Conservation (phyloP, 1,140 invertebrate genomes). For the Geopemphigus sp. region DNA sequence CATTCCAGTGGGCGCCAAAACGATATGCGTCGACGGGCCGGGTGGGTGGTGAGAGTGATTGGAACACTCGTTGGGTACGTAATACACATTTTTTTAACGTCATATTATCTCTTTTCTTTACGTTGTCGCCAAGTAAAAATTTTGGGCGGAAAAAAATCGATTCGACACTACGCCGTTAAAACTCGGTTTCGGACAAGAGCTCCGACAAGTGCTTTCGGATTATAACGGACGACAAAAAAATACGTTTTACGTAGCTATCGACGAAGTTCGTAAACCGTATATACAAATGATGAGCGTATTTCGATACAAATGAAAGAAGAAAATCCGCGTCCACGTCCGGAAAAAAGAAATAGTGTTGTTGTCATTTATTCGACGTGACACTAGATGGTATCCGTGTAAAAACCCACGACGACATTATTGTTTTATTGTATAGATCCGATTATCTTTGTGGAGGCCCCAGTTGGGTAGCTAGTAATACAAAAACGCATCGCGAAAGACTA, state of each 20-base stretch:
- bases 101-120: neutral
- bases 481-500: neutral
- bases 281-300: neutral
- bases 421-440: too few species aligned
- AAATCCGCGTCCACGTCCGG: too few species aligned
- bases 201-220: neutral
- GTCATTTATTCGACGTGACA: neutral
- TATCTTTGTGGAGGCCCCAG: neutral
- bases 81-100: neutral
- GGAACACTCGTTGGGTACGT: too few species aligned
- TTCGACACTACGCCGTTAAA: too few species aligned
- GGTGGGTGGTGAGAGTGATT: neutral
- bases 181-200: neutral
- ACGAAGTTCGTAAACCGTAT: neutral
- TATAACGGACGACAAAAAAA: neutral
- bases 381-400: neutral
- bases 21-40: neutral
- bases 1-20: constrained; percentile 48
- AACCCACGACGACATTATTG: neutral
- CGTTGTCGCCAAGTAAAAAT: neutral
- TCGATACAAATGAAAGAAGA: too few species aligned
- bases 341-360: neutral
- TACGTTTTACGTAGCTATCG: neutral
- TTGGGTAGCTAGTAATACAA: neutral
- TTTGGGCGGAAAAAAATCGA: neutral